Evolutionary conservation across 1,140 invertebrate genomes (phyloP).

Genomic region (Gonioctena quinquepunctata): DNA sequence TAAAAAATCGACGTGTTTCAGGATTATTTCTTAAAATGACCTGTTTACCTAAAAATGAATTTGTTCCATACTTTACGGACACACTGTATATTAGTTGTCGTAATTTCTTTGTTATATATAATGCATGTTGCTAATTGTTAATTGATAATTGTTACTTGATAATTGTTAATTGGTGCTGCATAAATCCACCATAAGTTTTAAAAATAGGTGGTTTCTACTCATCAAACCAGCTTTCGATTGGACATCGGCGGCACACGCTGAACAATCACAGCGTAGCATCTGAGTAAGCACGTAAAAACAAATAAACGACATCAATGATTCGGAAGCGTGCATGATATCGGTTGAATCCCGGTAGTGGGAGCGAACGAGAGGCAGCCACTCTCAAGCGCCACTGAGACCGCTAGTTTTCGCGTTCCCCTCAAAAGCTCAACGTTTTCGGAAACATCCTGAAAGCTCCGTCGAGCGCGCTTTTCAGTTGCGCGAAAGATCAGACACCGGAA

Average conservation of each 20-base stretch:
- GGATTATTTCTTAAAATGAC: no score
- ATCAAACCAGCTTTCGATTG: not conserved
- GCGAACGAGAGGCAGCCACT: not conserved
- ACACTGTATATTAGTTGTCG: no score
- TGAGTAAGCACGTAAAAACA: not conserved
- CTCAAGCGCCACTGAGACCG: not conserved
- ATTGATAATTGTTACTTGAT: no score
- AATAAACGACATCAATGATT: not conserved
- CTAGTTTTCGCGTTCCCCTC: not conserved
- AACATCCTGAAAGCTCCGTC: not conserved
- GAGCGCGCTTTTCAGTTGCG: not conserved
- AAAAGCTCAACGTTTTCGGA: not conserved
- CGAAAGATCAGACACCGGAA: not conserved
- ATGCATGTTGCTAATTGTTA: no score
- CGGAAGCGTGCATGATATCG: not conserved
- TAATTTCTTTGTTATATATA: no score
- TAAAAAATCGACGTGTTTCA: no score
- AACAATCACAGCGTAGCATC: not conserved
- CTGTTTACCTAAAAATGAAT: no score
- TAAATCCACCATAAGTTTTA: no score
- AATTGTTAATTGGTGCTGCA: no score
- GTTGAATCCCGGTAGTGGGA: not conserved
- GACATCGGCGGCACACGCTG: not conserved
- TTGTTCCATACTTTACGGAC: no score
- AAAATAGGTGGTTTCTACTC: not conserved